A percentile compares a stretch with the other conserved stretches of the same genome.
phyloP scores from a whole-genome alignment of 2,888 invertebrate species.

The Zele albiditarsus region DNA sequence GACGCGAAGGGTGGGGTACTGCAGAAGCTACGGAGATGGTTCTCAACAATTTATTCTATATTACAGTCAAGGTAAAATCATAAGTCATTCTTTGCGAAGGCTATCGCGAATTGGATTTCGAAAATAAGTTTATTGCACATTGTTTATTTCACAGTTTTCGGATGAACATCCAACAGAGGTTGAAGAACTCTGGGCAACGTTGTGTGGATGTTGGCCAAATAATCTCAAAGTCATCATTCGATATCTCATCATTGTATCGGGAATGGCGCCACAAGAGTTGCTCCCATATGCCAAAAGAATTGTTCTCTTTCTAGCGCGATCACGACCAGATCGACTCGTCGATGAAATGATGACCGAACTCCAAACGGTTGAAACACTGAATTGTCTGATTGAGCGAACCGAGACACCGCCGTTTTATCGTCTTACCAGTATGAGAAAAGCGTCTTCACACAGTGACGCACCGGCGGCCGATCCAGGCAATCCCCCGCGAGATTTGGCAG shows the following conservation, averaged over 20 bases:
- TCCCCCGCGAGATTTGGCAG: constrained; percentile 78
- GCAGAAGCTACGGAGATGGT: constrained; percentile 99
- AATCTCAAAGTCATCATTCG: constrained; percentile 97
- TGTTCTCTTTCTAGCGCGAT: constrained; percentile 92
- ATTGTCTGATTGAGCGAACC: constrained; percentile 95
- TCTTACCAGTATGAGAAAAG: constrained; percentile 92
- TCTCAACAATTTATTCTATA: constrained; percentile 97
- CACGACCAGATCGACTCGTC: constrained; percentile 92
- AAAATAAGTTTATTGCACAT: neutral
- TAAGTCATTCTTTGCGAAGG: neutral
- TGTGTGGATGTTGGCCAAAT: constrained; percentile 97
- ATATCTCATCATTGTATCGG: constrained; percentile 95
- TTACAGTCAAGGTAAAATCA: constrained; percentile 89
- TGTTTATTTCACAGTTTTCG: constrained; percentile 81
- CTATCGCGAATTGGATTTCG: neutral
- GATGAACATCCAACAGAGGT: constrained; percentile 96
- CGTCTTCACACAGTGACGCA: constrained; percentile 84
- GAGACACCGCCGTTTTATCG: constrained; percentile 99
- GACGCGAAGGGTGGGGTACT: constrained; percentile 97
- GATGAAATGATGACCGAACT: constrained; percentile 98
- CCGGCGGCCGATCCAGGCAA: constrained; percentile 74
- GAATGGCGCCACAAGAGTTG: constrained; percentile 96
- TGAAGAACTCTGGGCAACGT: constrained; percentile 95
- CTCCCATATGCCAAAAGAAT: constrained; percentile 96
- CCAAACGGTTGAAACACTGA: constrained; percentile 96